Percentiles rank a stretch among this genome's conserved stretches.
Conservation (phyloP, 2,797 vertebrate genomes). For the Gorsachius magnificus region DNA sequence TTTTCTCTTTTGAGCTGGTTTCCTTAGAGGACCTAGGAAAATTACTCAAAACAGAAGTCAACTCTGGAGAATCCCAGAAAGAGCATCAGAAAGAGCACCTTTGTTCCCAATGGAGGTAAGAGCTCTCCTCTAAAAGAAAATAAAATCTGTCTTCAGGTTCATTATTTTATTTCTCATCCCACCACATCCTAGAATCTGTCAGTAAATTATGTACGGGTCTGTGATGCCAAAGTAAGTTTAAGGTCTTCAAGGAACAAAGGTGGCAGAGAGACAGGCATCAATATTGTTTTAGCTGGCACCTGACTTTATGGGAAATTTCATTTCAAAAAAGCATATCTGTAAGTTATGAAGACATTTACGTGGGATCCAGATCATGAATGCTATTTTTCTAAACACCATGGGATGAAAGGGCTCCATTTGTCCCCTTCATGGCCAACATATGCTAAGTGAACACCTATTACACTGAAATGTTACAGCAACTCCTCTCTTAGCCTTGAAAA, state of each 20-base stretch:
- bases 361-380: not conserved
- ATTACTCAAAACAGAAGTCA: not conserved
- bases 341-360: slow-evolving; percentile 23
- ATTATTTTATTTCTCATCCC: not conserved
- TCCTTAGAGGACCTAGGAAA: not conserved
- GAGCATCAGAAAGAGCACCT: not conserved
- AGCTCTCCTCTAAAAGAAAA: not conserved
- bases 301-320: slow-evolving; percentile 22
- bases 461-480: slow-evolving; percentile 10
- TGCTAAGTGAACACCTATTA: slow-evolving; percentile 31
- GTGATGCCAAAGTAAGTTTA: not conserved
- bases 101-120: not conserved
- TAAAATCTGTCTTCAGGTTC: not conserved
- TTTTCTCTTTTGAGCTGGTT: not conserved
- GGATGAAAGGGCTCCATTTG: slow-evolving; percentile 24
- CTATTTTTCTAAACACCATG: slow-evolving; percentile 2
- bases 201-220: slow-evolving; percentile 16
- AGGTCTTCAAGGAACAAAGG: slow-evolving; percentile 33
- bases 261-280: not conserved
- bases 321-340: not conserved
- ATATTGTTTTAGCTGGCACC: slow-evolving; percentile 28
- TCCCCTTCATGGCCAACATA: slow-evolving; percentile 12
- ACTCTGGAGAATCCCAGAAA: not conserved
- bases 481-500: slow-evolving; percentile 34
- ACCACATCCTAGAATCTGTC: not conserved